phyloP scores from a whole-genome alignment of 2,888 invertebrate species.

The Dryococelus australis region DNA sequence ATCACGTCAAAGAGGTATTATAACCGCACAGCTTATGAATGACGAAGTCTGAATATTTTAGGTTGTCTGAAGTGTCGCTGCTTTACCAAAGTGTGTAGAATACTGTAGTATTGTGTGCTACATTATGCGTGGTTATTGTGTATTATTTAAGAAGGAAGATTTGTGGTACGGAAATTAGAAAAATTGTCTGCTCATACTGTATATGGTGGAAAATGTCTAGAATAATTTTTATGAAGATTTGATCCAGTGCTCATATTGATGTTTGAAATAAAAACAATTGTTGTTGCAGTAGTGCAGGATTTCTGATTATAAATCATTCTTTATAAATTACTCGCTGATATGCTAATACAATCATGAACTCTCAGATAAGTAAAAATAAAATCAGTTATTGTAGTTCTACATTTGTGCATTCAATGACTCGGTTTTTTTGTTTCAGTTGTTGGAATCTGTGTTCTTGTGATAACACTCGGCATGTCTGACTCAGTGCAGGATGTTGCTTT shows the following conservation, averaged over 20 bases:
- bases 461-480: constrained; percentile 20
- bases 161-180: no score
- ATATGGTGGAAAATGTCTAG: no score
- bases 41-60: neutral
- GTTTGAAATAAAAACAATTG: neutral
- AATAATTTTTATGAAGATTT: no score
- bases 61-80: no score
- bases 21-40: neutral
- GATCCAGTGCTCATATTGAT: no score
- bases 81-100: no score
- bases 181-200: no score
- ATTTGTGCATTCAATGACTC: neutral
- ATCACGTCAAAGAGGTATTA: neutral
- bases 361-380: neutral
- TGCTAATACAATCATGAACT: neutral
- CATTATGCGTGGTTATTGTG: no score
- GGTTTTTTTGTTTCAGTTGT: constrained; percentile 21
- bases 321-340: neutral
- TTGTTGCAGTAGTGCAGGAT: neutral
- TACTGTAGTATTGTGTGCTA: no score
- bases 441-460: neutral
- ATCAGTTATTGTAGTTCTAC: neutral
- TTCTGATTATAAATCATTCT: no score
- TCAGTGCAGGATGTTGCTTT: neutral
- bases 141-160: no score